Conservation (phyloP, 35 echinoderm and acorn worm species). For the Amphiura filiformis region DNA sequence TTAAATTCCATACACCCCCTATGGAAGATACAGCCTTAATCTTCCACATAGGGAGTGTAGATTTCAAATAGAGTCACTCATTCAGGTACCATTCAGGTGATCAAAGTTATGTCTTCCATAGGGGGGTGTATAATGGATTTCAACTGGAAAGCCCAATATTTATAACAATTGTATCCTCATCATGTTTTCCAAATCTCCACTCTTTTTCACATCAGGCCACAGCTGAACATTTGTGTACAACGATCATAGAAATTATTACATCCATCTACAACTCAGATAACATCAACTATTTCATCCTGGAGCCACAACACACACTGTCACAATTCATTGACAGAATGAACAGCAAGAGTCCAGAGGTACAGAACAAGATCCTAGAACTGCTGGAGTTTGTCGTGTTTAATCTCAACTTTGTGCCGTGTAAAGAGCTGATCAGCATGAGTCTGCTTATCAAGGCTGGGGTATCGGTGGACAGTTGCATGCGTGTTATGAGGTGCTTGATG, state of each 20-base stretch:
- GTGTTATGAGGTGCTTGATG: conserved; percentile 64
- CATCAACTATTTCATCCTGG: conserved; percentile 97
- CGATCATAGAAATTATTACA: conserved; percentile 78
- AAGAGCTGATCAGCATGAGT: conserved; percentile 92
- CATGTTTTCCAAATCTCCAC: not conserved
- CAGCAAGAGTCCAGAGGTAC: conserved; percentile 60
- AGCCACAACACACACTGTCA: conserved; percentile 88
- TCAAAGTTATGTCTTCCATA: no score
- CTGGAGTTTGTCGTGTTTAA: conserved; percentile 97
- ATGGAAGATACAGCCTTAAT: no score
- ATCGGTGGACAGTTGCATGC: conserved; percentile 64
- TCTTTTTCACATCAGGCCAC: conserved; percentile 53
- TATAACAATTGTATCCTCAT: not conserved
- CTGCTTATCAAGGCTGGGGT: conserved; percentile 82
- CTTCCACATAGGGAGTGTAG: no score
- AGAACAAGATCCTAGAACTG: conserved; percentile 83
- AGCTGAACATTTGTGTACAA: conserved; percentile 65
- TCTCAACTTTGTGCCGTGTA: conserved; percentile 96
- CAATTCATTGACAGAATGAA: conserved; percentile 88
- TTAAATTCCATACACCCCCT: no score
- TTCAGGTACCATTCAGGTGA: no score
- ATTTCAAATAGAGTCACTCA: no score
- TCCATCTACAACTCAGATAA: conserved; percentile 95
- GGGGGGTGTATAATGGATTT: no score
- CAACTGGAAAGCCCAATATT: not conserved